These are phyloP conservation scores for Salmo trutta DNA, from an alignment of 2,797 vertebrate species.

Conservation along the genomic window DNA sequence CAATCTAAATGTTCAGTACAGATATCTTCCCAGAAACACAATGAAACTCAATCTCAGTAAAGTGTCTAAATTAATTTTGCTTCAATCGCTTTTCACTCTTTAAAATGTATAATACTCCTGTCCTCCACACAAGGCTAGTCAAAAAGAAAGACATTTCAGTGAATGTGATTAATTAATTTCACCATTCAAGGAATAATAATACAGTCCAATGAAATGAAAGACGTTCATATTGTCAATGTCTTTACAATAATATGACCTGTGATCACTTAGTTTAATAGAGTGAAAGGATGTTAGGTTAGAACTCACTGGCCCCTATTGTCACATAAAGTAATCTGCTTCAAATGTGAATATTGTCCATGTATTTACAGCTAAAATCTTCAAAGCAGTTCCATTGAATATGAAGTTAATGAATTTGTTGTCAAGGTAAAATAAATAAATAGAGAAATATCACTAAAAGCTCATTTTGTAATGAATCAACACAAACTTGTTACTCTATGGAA, in stretches of 20 bases:
- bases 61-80: not conserved
- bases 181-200: not conserved
- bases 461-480: not conserved
- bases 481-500: not conserved
- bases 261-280: not conserved
- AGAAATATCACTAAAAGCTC: not conserved
- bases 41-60: not conserved
- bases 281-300: not conserved
- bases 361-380: not conserved
- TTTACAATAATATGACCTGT: not conserved
- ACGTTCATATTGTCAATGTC: not conserved
- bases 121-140: not conserved
- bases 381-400: not conserved
- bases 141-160: not conserved
- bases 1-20: not conserved
- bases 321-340: not conserved
- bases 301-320: not conserved
- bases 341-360: not conserved
- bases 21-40: not conserved
- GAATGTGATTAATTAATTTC: not conserved
- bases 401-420: not conserved
- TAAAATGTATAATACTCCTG: not conserved
- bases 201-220: not conserved
- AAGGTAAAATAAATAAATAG: no score
- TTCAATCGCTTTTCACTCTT: not conserved